Base-by-base conservation (phyloP, 2,888 invertebrate species). In the Stenichneumon culpator region DNA sequence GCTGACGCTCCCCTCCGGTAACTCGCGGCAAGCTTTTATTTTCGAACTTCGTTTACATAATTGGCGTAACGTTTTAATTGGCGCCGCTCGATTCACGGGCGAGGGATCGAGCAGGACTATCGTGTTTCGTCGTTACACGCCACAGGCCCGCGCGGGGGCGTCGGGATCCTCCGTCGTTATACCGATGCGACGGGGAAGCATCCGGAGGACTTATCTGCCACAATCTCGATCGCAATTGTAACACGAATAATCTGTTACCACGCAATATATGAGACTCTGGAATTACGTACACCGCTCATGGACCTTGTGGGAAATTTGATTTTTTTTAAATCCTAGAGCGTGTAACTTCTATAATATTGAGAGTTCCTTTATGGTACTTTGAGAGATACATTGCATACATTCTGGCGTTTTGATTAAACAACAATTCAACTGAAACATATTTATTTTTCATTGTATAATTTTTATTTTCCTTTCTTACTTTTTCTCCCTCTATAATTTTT, bases 1-100 rank as follows among this genome's bases (percentile, higher is more conserved):
- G 54, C 80, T 72, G 50, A 72, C 19, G 57, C 67, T 83, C 69
- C 65, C 79, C 47, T 70, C 47, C 57, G 32, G 36, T n/a, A 32
- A 32, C 63, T 36, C 16, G 72, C 65, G 32, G 25, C 54, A 19
- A 19, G 50, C 36, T 65, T 79, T 78, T 63, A 84, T 82, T 82
- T 70, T 68, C 69, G 69, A 80, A 83, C 67, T 73, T 83, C 72
- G 82, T 86, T 85, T 85, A 72, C 85, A 86, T 87, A 86, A 87
- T 86, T 86, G 79, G 84, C 86, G 86, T 82, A 82, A 85, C 85
- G 77, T 84, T 87, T 87, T 87, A 87, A 87, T 87, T 86, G 82
- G 84, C 63, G 16, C 36, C 54, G 69, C 47, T 69, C 50, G 73
- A 73, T 72, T 69, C 57, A 77, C 44, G 68, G 69, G 63, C 57